A percentile compares a stretch with the other conserved stretches of the same genome.
Evolutionary conservation across 2,888 invertebrate genomes (phyloP).

Genomic region (Nymphalis polychloros): DNA sequence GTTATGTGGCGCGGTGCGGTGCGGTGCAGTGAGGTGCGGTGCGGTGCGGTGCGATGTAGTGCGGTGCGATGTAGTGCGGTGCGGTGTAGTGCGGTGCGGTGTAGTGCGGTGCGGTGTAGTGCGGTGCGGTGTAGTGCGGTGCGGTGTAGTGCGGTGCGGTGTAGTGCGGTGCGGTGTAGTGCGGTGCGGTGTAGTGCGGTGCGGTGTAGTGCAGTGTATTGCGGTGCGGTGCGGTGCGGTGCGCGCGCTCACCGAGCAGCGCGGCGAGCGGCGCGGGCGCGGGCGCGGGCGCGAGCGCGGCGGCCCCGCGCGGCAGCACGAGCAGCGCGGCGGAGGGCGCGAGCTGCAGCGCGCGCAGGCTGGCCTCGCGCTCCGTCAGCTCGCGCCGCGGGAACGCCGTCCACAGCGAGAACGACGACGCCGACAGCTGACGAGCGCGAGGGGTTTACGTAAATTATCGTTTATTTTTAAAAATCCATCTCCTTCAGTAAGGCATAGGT

Average conservation of each 20-base stretch:
- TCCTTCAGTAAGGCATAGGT: too few relatives aligned
- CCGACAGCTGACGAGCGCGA: slow-evolving; percentile 6
- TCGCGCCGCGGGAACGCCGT: slow-evolving; percentile 89
- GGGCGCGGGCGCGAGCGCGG: slow-evolving; percentile 48
- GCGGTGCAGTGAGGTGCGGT: too few relatives aligned
- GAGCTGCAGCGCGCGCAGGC: slow-evolving; percentile 85
- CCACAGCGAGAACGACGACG: slow-evolving; percentile 85
- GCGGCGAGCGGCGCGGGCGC: slow-evolving; percentile 44
- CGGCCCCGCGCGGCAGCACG: slow-evolving; percentile 82
- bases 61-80: too few relatives aligned
- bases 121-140: too few relatives aligned
- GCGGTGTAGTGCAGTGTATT: background rate
- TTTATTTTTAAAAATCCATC: background rate
- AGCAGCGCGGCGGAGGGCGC: slow-evolving; percentile 89
- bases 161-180: background rate
- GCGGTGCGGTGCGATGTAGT: too few relatives aligned
- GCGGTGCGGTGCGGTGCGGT: background rate
- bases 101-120: too few relatives aligned
- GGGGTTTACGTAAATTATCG: too few relatives aligned
- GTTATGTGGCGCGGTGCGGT: too few relatives aligned
- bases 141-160: background rate
- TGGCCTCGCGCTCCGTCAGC: slow-evolving; percentile 81
- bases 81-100: too few relatives aligned
- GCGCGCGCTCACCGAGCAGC: slow-evolving; percentile 46
- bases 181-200: background rate